Base-by-base conservation (phyloP, 2,113 vertebrate genomes). In the Willisornis vidua region DNA sequence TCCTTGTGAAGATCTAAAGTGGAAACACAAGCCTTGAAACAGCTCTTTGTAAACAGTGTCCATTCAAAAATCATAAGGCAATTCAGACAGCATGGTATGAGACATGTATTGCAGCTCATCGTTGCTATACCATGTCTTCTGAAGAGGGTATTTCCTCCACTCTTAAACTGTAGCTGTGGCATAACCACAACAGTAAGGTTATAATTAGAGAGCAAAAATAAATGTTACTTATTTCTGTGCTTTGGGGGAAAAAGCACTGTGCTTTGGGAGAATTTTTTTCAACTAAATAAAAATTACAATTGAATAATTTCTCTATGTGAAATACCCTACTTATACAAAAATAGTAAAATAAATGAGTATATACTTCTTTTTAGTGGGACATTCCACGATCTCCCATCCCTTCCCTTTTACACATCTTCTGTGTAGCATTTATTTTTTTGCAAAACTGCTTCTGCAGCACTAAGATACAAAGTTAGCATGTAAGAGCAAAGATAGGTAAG, bases 341-440 rank as follows among this genome's bases (percentile, higher is more conserved):
- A 29, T 4, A 85, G 84, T 31, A 87, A 84, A 78, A 59, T 57
- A 72, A 77, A 49, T 33, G 7, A 24, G 3, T 22, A 81, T 78
- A 93, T 94, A 98, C 98, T 96, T 98, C 85, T 49, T 94, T 72
- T 76, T 98, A 97, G 46, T 89, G 96, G 72, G 97, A 98, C 10
- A 96, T 93, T 3, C 70, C 86, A 77, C 96, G 87, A 43, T 96
- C 94, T 93, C 91, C 96, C 91, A 98, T 97, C 95, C 98, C 94
- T 87, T 97, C 97, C n/a, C 97, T 98, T 75, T 97, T 97, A 33
- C 98, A 97, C 97, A 97, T 98, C 96, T 99, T 99, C 94, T 99
- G 96, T 98, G 98, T 99, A 95, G 99, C 98, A 55, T 99, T 98
- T 98, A 99, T 23, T 99, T 98, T 99, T 99, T 81, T 99, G 98